These are phyloP conservation scores for Chionodraco myersi DNA, from an alignment of 2,113 vertebrate genomes.

Conservation along the genomic window DNA sequence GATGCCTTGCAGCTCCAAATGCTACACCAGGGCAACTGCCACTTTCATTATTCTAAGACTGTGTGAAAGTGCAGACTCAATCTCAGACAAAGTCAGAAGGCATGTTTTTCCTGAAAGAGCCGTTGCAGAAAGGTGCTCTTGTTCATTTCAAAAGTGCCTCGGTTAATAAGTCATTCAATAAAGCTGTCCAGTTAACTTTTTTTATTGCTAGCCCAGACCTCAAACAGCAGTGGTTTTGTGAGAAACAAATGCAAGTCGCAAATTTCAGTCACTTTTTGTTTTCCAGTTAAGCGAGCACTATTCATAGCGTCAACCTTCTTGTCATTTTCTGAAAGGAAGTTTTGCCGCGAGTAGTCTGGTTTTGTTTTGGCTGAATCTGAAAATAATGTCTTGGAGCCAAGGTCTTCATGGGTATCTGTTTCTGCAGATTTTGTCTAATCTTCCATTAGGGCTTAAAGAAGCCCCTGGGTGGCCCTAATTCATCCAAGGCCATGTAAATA, in stretches of 20 bases:
- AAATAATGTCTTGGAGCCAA: slow-evolving; percentile 62
- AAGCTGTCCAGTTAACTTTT: slow-evolving; percentile 73
- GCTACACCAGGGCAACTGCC: slow-evolving; percentile 65
- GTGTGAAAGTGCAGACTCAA: slow-evolving; percentile 55
- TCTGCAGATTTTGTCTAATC: slow-evolving; percentile 40
- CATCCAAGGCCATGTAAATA: slow-evolving; percentile 30
- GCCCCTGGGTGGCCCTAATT: slow-evolving; percentile 47
- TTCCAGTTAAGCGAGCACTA: neutral
- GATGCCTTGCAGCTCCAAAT: slow-evolving; percentile 53
- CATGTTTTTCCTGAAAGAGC: slow-evolving; percentile 11
- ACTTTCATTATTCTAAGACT: slow-evolving; percentile 57
- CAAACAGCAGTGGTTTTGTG: slow-evolving; percentile 40
- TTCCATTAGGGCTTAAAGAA: slow-evolving; percentile 27
- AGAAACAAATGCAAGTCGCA: slow-evolving; percentile 33
- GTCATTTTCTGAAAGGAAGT: slow-evolving; percentile 28
- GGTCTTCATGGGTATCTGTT: slow-evolving; percentile 56
- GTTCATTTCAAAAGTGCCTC: slow-evolving; percentile 68
- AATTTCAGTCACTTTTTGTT: slow-evolving; percentile 41
- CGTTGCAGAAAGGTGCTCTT: slow-evolving; percentile 64
- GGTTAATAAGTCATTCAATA: slow-evolving; percentile 78
- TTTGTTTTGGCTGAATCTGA: slow-evolving; percentile 69
- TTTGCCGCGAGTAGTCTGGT: slow-evolving; percentile 13
- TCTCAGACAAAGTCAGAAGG: slow-evolving; percentile 54
- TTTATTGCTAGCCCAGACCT: slow-evolving; percentile 63
- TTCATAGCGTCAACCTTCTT: neutral